Evolutionary conservation across 2,113 vertebrate species (phyloP), one percentile per base, ranked within the genome.

Genomic region (Nannobrachium achirus): DNA sequence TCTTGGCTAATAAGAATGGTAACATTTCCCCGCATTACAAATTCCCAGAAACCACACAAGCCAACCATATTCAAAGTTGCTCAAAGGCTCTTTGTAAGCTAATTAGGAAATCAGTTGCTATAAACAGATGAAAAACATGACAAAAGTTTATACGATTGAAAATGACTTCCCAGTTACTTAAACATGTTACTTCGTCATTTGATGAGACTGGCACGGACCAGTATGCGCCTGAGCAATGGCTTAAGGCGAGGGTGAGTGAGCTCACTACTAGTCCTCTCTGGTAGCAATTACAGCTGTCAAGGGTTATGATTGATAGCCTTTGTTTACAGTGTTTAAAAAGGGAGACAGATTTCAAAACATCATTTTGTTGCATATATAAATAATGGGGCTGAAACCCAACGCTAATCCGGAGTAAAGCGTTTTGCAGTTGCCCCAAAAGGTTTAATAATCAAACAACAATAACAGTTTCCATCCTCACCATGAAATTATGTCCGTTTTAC

Each of bases 301-400:
- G 65, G 61, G 79, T 91, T 90, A 91, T 92, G 92, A 94, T 92
- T 83, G 87, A 93, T 92, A 76, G 88, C 86, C 88, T 92, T 92
- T 93, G 91, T 93, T 93, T 93, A 92, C 91, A 84, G 56, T 91
- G 89, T 91, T 93, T 93, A 90, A 91, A 93, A 85, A 66, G 62
- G 64, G 82, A 83, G 90, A 83, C 88, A 79, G 82, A 86, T 90
- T 91, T 92, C 80, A 91, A 93, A 93, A 90, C 92, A 91, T 86
- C 70, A 79, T 81, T 89, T 76, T 69, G 78, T 48, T 82, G 73
- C 80, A 87, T 77, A 89, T 71, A 88, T 90, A 92, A 93, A 93
- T 92, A 92, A 89, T 73, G 73, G 63, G 62, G 81, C 79, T 80
- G 73, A 86, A 87, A 80, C 69, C 51, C 74, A 91, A 78, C 69